A percentile compares a stretch with the other conserved stretches of the same genome.
These are phyloP conservation scores for Bubo scandiacus DNA, from an alignment of 2,113 vertebrate genomes.

Conservation along the genomic window DNA sequence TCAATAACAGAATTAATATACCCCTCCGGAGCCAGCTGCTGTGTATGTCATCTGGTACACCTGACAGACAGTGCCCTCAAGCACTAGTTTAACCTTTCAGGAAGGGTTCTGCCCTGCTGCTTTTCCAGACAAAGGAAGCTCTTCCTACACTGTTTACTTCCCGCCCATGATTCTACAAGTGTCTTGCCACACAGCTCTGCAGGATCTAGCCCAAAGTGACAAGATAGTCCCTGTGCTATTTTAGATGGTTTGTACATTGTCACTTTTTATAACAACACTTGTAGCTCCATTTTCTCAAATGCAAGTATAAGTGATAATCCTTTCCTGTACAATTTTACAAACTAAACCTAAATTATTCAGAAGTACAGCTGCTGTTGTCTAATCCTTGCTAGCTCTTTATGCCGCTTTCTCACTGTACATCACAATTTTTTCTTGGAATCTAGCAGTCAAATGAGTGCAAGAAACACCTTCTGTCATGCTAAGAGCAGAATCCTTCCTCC, in stretches of 20 bases:
- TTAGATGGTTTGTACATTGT: neutral
- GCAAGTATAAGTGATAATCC: neutral
- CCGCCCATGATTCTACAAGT: neutral
- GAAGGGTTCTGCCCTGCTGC: neutral
- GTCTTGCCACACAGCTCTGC: neutral
- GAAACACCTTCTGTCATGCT: constrained; percentile 25
- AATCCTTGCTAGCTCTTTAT: neutral
- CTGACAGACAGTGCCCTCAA: neutral
- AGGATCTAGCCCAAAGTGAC: neutral
- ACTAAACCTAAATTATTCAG: constrained; percentile 52
- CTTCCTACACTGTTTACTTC: neutral
- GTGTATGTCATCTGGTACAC: neutral
- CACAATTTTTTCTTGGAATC: neutral
- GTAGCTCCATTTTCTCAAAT: neutral
- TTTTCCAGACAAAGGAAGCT: neutral
- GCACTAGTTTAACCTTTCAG: neutral
- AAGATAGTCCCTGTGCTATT: neutral
- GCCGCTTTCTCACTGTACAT: neutral
- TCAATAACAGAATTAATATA: neutral
- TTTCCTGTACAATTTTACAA: constrained; percentile 33
- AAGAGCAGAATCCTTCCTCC: neutral
- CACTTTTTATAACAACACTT: constrained; percentile 8
- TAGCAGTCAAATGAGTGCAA: neutral
- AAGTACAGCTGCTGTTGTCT: constrained; percentile 52
- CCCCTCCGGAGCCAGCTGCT: neutral